Percentiles rank a stretch among this genome's conserved stretches.
Evolutionary conservation across 2,888 invertebrate species (phyloP).

Genomic region (Cryptus viduatorius): DNA sequence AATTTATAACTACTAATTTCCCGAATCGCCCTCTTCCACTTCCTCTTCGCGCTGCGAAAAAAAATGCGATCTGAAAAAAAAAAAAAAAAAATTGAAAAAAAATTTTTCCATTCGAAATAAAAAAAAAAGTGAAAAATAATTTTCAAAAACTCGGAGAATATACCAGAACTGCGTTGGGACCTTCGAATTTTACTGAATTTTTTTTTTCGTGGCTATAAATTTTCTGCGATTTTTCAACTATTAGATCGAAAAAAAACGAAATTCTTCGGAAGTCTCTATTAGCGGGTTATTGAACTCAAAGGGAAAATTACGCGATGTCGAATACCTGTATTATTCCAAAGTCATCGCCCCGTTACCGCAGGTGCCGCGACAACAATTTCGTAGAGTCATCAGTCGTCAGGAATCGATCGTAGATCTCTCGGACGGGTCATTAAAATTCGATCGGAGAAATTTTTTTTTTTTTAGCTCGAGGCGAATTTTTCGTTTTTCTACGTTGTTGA

Average conservation of each 20-base stretch:
- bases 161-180: no score
- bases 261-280: not conserved
- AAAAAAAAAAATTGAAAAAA: not conserved
- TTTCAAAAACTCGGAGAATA: not conserved
- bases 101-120: not conserved
- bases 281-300: conserved; percentile 1
- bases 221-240: no score
- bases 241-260: not conserved
- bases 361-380: conserved; percentile 15
- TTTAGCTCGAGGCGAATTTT: conserved; percentile 28
- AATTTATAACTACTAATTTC: conserved; percentile 3
- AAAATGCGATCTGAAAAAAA: not conserved
- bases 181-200: no score
- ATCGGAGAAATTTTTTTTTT: not conserved
- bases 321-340: not conserved
- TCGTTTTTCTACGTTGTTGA: not conserved
- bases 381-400: conserved; percentile 31
- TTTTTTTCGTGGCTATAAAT: no score
- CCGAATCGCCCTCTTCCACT: conserved; percentile 60
- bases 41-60: conserved; percentile 5
- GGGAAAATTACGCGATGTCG: not conserved
- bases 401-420: not conserved
- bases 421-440: conserved; percentile 49
- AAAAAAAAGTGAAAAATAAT: not conserved
- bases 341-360: not conserved